Conservation (phyloP, 2,113 vertebrate species). For the Istiophorus platypterus region DNA sequence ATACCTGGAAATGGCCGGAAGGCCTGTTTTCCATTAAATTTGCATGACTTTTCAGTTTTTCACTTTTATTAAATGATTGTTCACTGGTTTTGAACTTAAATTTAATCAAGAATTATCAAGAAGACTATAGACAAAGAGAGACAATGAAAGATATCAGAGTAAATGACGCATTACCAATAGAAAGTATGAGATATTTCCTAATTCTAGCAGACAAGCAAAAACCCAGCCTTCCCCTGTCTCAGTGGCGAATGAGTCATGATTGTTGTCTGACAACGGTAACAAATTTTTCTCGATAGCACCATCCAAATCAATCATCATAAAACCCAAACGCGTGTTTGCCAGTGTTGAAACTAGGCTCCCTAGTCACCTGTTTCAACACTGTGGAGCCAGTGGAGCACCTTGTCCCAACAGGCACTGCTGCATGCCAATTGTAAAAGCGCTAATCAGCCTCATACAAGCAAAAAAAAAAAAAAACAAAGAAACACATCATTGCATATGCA, state of each 20-base stretch:
- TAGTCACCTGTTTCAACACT: conserved; percentile 42
- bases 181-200: conserved; percentile 44
- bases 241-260: conserved; percentile 41
- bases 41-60: too few species aligned
- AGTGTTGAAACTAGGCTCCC: conserved; percentile 29
- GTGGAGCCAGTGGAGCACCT: conserved; percentile 15
- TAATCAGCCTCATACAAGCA: conserved; percentile 15
- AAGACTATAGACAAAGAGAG: conserved; percentile 26
- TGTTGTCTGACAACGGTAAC: conserved; percentile 38
- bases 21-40: too few species aligned
- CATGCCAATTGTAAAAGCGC: conserved; percentile 30
- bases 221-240: conserved; percentile 33
- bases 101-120: too few species aligned
- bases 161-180: conserved; percentile 59
- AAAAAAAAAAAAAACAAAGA: neutral
- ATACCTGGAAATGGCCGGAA: too few species aligned
- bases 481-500: conserved; percentile 3
- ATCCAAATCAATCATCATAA: conserved; percentile 63
- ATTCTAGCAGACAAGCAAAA: conserved; percentile 47
- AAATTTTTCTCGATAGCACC: conserved; percentile 44
- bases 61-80: too few species aligned
- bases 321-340: conserved; percentile 57
- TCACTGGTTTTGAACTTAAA: too few species aligned
- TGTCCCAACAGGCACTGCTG: conserved; percentile 28
- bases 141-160: conserved; percentile 56